phyloP scores from a whole-genome alignment of 1,140 invertebrate genomes.

The Leptinotarsa lineolata region DNA sequence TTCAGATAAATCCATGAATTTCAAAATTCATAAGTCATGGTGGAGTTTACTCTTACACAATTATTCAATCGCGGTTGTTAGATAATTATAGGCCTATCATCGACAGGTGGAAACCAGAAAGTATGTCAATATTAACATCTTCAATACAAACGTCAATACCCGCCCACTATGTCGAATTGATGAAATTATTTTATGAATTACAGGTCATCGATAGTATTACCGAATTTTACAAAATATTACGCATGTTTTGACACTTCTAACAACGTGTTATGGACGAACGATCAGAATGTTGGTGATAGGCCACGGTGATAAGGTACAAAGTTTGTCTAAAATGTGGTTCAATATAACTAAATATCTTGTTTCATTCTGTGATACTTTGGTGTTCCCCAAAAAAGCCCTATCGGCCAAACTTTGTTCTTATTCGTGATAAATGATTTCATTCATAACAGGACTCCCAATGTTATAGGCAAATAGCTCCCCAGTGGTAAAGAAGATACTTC shows the following conservation, averaged over 20 bases:
- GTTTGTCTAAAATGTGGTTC: too few species aligned
- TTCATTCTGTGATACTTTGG: too few species aligned
- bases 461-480: too few species aligned
- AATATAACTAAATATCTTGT: too few species aligned
- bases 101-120: background rate
- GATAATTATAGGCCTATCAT: background rate
- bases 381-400: too few species aligned
- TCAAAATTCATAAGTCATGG: background rate
- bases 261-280: background rate
- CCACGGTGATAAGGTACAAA: too few species aligned
- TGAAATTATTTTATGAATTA: background rate
- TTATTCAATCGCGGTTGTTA: background rate
- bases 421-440: too few species aligned
- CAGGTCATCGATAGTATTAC: background rate
- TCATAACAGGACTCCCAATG: too few species aligned
- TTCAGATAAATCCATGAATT: constrained; percentile 3
- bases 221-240: background rate
- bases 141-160: background rate
- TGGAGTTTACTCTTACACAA: background rate
- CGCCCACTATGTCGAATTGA: background rate
- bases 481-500: too few species aligned
- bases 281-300: too few species aligned
- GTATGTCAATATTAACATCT: constrained; percentile 8
- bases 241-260: background rate
- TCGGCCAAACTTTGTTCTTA: too few species aligned